Evolutionary conservation across 2,113 vertebrate species (phyloP).

Genomic region (Megaleporinus macrocephalus): DNA sequence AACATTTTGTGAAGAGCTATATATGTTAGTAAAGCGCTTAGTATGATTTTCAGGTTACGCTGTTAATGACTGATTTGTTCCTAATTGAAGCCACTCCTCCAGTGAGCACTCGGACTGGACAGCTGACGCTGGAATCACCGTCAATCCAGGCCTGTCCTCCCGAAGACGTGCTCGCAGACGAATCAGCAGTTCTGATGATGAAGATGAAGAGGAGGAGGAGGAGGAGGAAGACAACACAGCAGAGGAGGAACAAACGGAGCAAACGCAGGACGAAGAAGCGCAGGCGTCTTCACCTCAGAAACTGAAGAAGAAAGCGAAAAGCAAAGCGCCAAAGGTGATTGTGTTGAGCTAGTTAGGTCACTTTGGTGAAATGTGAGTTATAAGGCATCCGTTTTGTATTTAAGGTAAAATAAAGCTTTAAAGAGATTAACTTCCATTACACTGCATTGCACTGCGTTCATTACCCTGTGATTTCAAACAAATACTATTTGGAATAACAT

Average conservation of each 20-base stretch:
- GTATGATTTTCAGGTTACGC: too few species aligned
- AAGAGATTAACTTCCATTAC: too few species aligned
- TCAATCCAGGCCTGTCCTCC: conserved; percentile 84
- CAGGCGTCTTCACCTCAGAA: conserved; percentile 65
- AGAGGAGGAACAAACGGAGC: conserved; percentile 72
- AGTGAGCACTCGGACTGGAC: conserved; percentile 96
- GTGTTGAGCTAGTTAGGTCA: too few species aligned
- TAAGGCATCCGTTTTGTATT: too few species aligned
- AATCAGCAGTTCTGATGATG: conserved; percentile 90
- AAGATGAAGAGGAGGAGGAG: conserved; percentile 77
- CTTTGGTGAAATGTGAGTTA: too few species aligned
- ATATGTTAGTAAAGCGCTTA: too few species aligned
- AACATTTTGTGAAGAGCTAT: too few species aligned
- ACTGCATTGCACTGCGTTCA: too few species aligned
- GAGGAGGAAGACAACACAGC: conserved; percentile 75
- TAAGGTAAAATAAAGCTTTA: too few species aligned
- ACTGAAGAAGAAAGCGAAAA: conserved; percentile 73
- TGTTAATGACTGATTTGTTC: neutral
- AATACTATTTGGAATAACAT: too few species aligned
- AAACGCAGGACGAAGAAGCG: conserved; percentile 77
- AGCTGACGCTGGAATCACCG: conserved; percentile 88
- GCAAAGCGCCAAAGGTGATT: conserved; percentile 70
- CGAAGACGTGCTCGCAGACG: conserved; percentile 76
- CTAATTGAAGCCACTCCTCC: conserved; percentile 82
- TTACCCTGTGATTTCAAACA: too few species aligned